Base-by-base conservation (phyloP, 37 sponge, comb jelly and placozoan species). In the Cliona cf. orientalis region DNA sequence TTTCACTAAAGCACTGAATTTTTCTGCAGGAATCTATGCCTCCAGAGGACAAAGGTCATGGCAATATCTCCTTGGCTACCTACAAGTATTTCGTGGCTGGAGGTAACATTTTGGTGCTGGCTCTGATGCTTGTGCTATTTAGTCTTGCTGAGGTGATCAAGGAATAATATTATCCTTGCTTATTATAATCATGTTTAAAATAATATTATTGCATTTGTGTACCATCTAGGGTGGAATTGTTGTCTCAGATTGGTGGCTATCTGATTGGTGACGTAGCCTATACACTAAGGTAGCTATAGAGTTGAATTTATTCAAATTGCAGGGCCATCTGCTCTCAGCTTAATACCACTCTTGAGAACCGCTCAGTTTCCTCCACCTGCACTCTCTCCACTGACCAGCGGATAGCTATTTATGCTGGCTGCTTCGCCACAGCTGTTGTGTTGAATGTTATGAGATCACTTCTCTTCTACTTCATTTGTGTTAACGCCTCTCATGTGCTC, bases 241-340 rank as follows among this genome's bases (percentile, higher is more conserved):
- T 14, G 38, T 82, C 0, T 60, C 84, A 42, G 91, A 91, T 55
- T 91, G 91, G 91, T 91, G 87, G 87, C 33, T 91, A 17, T 65
- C 91, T 34, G 80, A 86, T 23, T 86, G 87, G 91, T 91, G 77
- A n/a, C n/a, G n/a, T n/a, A n/a, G n/a, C n/a, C n/a, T n/a, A n/a
- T n/a, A n/a, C n/a, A n/a, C n/a, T n/a, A n/a, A n/a, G n/a, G n/a
- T n/a, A 33, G 4, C 58, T 74, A 0, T 33, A 22, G 23, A 25
- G 19, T 40, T 42, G 31, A 25, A n/a, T n/a, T n/a, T n/a, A n/a
- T n/a, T n/a, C n/a, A n/a, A n/a, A n/a, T n/a, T 42, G 31, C 33
- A 86, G 86, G 86, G 86, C 86, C 5, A 63, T 72, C 42, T 86
- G 86, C 37, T 77, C 43, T 0, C 1, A 29, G 19, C 22, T 23